Conservation (phyloP, 2,797 vertebrate genomes). For the Sebastes itinus region DNA sequence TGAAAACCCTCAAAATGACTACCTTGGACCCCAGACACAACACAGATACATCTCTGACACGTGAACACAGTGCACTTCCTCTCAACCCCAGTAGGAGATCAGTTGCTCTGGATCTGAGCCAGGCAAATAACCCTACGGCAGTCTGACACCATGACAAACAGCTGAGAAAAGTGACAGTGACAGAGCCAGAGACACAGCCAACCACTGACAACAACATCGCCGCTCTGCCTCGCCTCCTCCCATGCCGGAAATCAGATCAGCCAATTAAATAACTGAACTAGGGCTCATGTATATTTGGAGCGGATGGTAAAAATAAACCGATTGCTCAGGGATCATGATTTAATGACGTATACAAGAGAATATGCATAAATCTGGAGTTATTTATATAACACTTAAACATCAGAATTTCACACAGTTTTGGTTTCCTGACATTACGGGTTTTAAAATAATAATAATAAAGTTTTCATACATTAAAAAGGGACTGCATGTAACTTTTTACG, state of each 20-base stretch:
- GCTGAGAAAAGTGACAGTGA: slow-evolving; percentile 36
- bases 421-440: background rate
- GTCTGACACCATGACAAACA: slow-evolving; percentile 18
- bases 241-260: slow-evolving; percentile 56
- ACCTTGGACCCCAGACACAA: background rate
- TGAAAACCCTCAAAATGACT: background rate
- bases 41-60: slow-evolving; percentile 10
- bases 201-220: slow-evolving; percentile 16
- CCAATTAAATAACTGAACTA: slow-evolving; percentile 56
- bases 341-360: slow-evolving; percentile 7
- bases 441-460: background rate
- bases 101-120: slow-evolving; percentile 11
- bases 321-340: slow-evolving; percentile 16
- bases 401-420: background rate
- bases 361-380: background rate
- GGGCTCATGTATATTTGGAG: slow-evolving; percentile 61
- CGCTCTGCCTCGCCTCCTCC: background rate
- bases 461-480: background rate
- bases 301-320: slow-evolving; percentile 63
- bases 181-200: slow-evolving; percentile 21
- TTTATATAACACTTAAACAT: background rate
- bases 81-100: background rate
- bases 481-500: too few species aligned
- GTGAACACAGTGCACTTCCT: slow-evolving; percentile 12
- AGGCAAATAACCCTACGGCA: background rate